Conservation (phyloP, 2,797 vertebrate species). For the Pristis pectinata region DNA sequence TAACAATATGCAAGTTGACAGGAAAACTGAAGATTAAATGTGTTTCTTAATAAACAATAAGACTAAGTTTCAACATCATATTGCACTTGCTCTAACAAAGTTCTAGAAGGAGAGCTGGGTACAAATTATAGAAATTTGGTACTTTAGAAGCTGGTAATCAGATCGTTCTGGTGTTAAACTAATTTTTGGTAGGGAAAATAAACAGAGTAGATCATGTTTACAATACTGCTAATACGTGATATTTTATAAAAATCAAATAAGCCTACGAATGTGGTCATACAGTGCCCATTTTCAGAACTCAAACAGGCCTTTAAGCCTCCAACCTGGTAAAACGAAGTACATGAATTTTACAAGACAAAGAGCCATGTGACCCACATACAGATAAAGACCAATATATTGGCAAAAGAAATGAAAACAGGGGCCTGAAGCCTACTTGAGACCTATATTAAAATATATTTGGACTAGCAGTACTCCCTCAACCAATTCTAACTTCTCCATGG, state of each 20-base stretch:
- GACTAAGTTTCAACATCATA: constrained; percentile 14
- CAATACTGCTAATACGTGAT: background rate
- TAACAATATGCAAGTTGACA: constrained; percentile 11
- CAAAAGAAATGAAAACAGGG: background rate
- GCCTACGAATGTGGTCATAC: background rate
- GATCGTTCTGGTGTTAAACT: background rate
- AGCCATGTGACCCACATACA: background rate
- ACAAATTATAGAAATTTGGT: constrained; percentile 9
- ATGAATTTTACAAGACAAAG: background rate
- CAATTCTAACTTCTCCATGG: background rate
- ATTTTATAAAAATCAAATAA: background rate
- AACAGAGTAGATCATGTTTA: background rate
- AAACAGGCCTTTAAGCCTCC: background rate
- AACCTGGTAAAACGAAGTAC: background rate
- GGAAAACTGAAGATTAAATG: constrained; percentile 21
- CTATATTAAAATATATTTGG: background rate
- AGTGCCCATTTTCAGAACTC: too few species aligned
- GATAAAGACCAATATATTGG: background rate
- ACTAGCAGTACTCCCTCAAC: background rate
- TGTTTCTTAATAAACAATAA: background rate
- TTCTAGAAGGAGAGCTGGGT: background rate
- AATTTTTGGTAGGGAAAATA: background rate
- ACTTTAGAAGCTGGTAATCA: constrained; percentile 38
- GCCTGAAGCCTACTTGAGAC: background rate
- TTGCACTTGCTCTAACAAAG: background rate